Percentiles rank a stretch among this genome's conserved stretches.
phyloP scores from a whole-genome alignment of 1,140 invertebrate genomes.

The Formica selysi region DNA sequence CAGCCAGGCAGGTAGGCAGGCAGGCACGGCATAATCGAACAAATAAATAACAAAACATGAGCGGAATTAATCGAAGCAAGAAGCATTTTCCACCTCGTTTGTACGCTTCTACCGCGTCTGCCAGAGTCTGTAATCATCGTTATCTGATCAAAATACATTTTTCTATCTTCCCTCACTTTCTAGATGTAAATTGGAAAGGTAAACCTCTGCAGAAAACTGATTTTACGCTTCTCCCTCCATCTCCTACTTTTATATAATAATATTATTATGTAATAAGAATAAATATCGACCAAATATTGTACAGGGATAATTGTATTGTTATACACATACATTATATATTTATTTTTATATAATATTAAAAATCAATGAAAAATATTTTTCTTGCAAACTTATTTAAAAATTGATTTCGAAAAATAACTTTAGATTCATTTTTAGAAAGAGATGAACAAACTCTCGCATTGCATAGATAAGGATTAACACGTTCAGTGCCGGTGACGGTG shows the following conservation, averaged over 20 bases:
- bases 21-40: slow-evolving; percentile 34
- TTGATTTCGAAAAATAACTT: slow-evolving; percentile 9
- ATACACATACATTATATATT: not conserved
- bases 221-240: not conserved
- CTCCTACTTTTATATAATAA: not conserved
- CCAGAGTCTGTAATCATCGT: not conserved
- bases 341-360: not conserved
- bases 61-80: slow-evolving; percentile 19
- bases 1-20: not conserved
- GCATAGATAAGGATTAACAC: slow-evolving; percentile 43
- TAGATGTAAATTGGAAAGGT: not conserved
- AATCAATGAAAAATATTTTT: not conserved
- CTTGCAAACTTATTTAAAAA: not conserved
- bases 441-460: slow-evolving; percentile 32
- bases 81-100: not conserved
- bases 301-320: not conserved
- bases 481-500: slow-evolving; percentile 48
- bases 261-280: slow-evolving; percentile 1
- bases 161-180: not conserved
- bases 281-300: not conserved
- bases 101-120: not conserved
- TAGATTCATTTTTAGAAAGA: slow-evolving; percentile 19
- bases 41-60: slow-evolving; percentile 49
- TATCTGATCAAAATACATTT: not conserved
- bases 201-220: not conserved